Evolutionary conservation across 2,888 invertebrate genomes (phyloP), one percentile per base, ranked within the genome.

Genomic region (Timema podura): DNA sequence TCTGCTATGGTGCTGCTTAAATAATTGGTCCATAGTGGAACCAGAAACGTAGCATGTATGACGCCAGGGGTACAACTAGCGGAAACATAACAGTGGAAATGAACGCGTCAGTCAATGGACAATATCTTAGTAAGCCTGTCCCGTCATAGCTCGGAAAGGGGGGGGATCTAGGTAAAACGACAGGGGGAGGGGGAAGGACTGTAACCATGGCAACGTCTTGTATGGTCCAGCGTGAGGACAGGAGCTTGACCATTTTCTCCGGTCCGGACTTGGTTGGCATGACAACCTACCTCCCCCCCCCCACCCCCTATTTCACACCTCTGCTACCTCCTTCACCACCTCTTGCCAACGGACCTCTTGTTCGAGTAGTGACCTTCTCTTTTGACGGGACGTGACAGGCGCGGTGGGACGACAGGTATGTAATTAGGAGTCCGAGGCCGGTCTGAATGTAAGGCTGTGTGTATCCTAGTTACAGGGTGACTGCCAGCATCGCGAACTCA

Each of bases 111-210:
- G 61, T 61, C 61, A 61, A 61, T 61, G 61, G n/a, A 61, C 61
- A 61, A 61, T 61, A 61, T 61, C 61, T 61, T 61, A 16, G 61
- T n/a, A n/a, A n/a, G n/a, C n/a, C n/a, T n/a, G n/a, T n/a, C n/a
- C n/a, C n/a, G n/a, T n/a, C n/a, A n/a, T n/a, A n/a, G n/a, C 61
- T 10, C 30, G 13, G 61, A 45, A 61, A 61, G n/a, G n/a, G n/a
- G n/a, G n/a, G n/a, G n/a, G n/a, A n/a, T n/a, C n/a, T n/a, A 61
- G 61, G 61, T 61, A 44, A 61, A 61, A 61, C 61, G 61, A 61
- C 61, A 61, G 61, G 44, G 30, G 5, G 10, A 45, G 61, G 61
- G 44, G 54, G 54, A n/a, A 8, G 13, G 54, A 8, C 5, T 8
- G 61, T 61, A 30, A 6, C 61, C 61, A 61, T 61, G 61, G 61